A percentile compares a stretch with the other conserved stretches of the same genome.
These are phyloP conservation scores for Mesitornis unicolor DNA, from an alignment of 2,113 vertebrate genomes.

Conservation along the genomic window DNA sequence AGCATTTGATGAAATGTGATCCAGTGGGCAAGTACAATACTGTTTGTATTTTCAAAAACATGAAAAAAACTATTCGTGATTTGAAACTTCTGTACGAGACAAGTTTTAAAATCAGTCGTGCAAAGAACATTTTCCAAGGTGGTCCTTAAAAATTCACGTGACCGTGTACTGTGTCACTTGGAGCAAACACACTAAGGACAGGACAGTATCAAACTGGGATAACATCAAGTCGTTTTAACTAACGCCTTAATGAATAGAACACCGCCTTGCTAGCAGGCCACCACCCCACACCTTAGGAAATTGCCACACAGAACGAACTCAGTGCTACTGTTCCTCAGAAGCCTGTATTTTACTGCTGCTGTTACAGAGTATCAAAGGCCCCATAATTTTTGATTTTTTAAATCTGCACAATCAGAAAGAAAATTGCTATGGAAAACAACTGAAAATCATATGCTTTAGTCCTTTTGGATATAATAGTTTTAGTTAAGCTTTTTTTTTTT, in stretches of 20 bases:
- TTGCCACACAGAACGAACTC: neutral
- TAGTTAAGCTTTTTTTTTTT: neutral
- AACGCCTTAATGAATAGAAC: neutral
- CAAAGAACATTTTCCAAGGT: neutral
- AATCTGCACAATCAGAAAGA: neutral
- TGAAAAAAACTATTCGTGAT: neutral
- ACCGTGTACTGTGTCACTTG: accelerated
- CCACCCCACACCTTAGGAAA: neutral
- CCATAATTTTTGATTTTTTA: neutral
- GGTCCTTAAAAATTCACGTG: accelerated
- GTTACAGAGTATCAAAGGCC: neutral
- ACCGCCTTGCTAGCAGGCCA: neutral
- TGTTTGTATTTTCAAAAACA: neutral
- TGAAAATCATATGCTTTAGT: neutral
- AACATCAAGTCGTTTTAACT: neutral
- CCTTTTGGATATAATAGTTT: neutral
- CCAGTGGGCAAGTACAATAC: accelerated
- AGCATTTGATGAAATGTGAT: accelerated
- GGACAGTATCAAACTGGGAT: neutral
- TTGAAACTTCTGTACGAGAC: accelerated
- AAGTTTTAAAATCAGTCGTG: neutral
- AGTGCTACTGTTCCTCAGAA: neutral
- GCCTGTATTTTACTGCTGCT: neutral
- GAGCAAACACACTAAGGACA: neutral
- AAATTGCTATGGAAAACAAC: neutral